Evolutionary conservation across 2,888 invertebrate genomes (phyloP).

Genomic region (Drosophila sordidula): DNA sequence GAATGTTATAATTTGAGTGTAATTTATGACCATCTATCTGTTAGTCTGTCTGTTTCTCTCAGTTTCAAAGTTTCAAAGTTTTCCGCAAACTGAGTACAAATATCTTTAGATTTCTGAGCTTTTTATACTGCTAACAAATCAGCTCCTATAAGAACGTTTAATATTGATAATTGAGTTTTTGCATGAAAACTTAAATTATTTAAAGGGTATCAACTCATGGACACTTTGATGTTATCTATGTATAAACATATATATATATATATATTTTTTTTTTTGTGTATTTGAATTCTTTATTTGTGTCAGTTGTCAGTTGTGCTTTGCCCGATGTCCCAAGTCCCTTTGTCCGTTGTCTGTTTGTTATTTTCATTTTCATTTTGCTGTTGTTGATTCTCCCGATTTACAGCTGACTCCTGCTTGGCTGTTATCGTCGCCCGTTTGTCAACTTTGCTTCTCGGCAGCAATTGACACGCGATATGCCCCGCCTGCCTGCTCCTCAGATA

Average conservation of each 20-base stretch:
- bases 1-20: too few species aligned
- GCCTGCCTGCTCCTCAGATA: background rate
- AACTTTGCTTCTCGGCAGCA: conserved; percentile 68
- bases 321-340: conserved; percentile 10
- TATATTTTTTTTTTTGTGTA: background rate
- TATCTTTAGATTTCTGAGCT: too few species aligned
- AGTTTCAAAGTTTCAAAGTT: too few species aligned
- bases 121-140: too few species aligned
- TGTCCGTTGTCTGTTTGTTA: conserved; percentile 35
- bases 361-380: conserved; percentile 12
- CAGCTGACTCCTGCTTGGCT: conserved; percentile 36
- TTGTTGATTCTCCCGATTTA: conserved; percentile 25
- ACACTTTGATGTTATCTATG: background rate
- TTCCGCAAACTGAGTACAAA: too few species aligned
- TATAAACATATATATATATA: background rate
- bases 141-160: too few species aligned
- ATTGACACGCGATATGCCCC: conserved; percentile 82
- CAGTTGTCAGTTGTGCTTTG: conserved; percentile 43
- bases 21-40: too few species aligned
- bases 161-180: too few species aligned
- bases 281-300: conserved; percentile 24
- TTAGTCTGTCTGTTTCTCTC: too few species aligned
- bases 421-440: conserved; percentile 55
- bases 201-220: too few species aligned
- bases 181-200: too few species aligned